phyloP scores from a whole-genome alignment of 2,113 vertebrate species.

The Pantherophis guttatus region DNA sequence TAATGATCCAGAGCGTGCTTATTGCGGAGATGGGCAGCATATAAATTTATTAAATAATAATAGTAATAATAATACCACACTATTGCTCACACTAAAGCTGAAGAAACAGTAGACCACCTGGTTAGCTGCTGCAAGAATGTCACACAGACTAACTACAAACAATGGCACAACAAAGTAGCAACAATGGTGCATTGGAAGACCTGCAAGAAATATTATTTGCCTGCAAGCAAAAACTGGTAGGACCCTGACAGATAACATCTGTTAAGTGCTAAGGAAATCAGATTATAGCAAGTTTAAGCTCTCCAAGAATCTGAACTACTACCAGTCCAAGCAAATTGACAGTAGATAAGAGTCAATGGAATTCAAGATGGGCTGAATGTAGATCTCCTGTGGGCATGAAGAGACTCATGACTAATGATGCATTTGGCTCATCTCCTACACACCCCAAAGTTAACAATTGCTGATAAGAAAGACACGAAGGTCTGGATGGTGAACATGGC shows the following conservation, averaged over 20 bases:
- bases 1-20: not conserved
- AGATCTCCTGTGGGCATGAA: not conserved
- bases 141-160: not conserved
- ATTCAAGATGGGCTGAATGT: not conserved
- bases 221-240: not conserved
- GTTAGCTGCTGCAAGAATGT: not conserved
- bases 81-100: not conserved
- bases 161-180: not conserved
- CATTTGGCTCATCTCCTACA: not conserved
- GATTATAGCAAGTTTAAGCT: not conserved
- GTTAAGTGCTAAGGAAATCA: not conserved
- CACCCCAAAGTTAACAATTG: not conserved
- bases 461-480: not conserved
- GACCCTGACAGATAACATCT: not conserved
- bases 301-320: not conserved
- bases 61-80: not conserved
- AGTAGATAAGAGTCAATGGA: not conserved
- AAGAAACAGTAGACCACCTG: not conserved
- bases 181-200: not conserved
- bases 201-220: not conserved
- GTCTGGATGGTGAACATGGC: not conserved
- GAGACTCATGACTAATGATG: not conserved
- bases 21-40: not conserved
- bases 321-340: not conserved
- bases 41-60: not conserved